Conservation (phyloP, 2,888 invertebrate genomes). For the Syrista parreyssii region DNA sequence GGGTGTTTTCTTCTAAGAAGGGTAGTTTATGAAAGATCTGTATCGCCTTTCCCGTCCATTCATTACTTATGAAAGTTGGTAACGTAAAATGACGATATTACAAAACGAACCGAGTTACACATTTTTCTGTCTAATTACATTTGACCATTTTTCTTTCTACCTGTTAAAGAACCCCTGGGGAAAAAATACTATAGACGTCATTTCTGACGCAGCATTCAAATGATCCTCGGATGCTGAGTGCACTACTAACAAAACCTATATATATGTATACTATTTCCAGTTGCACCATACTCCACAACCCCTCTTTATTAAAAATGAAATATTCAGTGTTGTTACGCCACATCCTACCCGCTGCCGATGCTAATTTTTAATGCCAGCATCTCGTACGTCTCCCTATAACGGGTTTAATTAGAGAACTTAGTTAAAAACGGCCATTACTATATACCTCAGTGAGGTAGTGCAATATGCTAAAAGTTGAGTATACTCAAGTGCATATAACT, state of each 20-base stretch:
- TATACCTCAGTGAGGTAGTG: not conserved
- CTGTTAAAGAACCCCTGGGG: not conserved
- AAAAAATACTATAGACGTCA: not conserved
- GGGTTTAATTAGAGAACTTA: slow-evolving; percentile 24
- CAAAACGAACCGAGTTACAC: not conserved
- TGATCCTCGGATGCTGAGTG: not conserved
- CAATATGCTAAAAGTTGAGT: not conserved
- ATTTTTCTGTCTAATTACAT: not conserved
- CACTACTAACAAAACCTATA: too few species aligned
- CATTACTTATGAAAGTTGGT: accelerated
- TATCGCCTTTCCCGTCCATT: not conserved
- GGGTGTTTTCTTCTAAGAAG: not conserved
- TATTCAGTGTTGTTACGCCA: slow-evolving; percentile 25
- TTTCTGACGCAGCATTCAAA: not conserved
- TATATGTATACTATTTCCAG: not conserved
- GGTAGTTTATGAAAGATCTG: not conserved
- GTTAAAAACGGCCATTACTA: not conserved
- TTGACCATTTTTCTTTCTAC: not conserved
- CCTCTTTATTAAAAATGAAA: slow-evolving; percentile 16
- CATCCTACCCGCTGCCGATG: slow-evolving; percentile 20
- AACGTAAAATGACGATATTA: not conserved
- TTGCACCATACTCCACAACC: not conserved
- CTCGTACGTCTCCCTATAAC: slow-evolving; percentile 20
- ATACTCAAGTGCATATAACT: not conserved
- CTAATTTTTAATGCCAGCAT: slow-evolving; percentile 35